Conservation (phyloP, 1,140 invertebrate genomes). For the Sarcophaga bullata region DNA sequence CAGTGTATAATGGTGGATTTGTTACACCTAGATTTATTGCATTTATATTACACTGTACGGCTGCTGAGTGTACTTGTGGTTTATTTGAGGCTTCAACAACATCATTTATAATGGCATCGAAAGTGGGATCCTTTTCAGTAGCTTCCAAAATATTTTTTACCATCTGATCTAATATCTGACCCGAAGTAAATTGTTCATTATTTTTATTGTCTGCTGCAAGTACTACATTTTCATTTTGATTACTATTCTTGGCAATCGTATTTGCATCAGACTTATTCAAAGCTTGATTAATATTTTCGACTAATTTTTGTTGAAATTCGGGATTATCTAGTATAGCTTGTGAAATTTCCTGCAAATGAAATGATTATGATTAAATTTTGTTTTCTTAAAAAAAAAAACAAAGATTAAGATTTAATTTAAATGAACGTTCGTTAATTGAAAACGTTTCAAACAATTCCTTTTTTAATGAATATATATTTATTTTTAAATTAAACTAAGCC, state of each 20-base stretch:
- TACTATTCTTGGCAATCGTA: not conserved
- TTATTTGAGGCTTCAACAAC: conserved; percentile 51
- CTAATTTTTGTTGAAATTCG: conserved; percentile 56
- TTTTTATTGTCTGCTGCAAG: not conserved
- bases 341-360: conserved; percentile 50
- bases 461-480: no score
- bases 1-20: conserved; percentile 4
- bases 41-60: conserved; percentile 41
- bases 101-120: conserved; percentile 59
- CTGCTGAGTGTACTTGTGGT: conserved; percentile 36
- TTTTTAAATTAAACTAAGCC: no score
- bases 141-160: conserved; percentile 59
- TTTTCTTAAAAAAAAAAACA: not conserved
- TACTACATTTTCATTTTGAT: not conserved
- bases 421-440: no score
- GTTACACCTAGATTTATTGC: not conserved
- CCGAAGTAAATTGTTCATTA: conserved; percentile 20
- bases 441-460: no score
- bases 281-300: conserved; percentile 60
- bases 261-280: conserved; percentile 48
- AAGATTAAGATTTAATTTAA: not conserved
- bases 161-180: conserved; percentile 53
- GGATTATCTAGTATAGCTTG: conserved; percentile 57
- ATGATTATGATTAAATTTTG: not conserved
- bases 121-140: conserved; percentile 61